Evolutionary conservation across 35 echinoderm and acorn worm species (phyloP).

Genomic region (Antedon bifida): DNA sequence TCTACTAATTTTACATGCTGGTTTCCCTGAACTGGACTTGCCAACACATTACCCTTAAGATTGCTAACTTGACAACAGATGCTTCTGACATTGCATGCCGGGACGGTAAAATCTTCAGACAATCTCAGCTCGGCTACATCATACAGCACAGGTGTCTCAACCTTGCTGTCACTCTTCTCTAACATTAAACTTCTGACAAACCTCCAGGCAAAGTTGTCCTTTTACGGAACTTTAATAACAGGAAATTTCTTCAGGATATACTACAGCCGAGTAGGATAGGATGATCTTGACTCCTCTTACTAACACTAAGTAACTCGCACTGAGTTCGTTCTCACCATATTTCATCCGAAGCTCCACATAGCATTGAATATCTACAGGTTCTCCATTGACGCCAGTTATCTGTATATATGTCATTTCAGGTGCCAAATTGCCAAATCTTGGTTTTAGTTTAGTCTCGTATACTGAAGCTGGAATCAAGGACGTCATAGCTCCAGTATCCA

Average conservation of each 20-base stretch:
- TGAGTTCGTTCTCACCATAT: not conserved
- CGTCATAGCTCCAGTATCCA: conserved; percentile 47
- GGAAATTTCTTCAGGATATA: not conserved
- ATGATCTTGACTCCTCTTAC: not conserved
- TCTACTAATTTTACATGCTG: conserved; percentile 1
- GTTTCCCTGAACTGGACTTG: not conserved
- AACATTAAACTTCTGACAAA: not conserved
- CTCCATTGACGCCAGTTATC: conserved; percentile 22
- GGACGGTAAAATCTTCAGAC: not conserved
- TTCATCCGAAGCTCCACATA: conserved; percentile 23
- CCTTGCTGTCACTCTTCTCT: not conserved
- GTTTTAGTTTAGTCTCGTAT: conserved; percentile 16
- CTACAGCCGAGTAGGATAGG: conserved; percentile 20
- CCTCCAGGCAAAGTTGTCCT: not conserved
- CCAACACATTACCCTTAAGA: conserved; percentile 11
- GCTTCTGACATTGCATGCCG: not conserved
- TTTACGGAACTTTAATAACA: not conserved
- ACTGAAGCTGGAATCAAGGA: conserved; percentile 26
- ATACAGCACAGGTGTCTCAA: too few relatives aligned
- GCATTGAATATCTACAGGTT: conserved; percentile 16
- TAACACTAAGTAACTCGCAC: not conserved
- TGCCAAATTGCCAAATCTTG: not conserved
- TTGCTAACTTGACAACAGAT: not conserved
- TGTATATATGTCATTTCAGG: conserved; percentile 6
- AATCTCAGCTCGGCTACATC: not conserved